Conservation (phyloP, 2,113 vertebrate species). For the Chaetops frenatus region DNA sequence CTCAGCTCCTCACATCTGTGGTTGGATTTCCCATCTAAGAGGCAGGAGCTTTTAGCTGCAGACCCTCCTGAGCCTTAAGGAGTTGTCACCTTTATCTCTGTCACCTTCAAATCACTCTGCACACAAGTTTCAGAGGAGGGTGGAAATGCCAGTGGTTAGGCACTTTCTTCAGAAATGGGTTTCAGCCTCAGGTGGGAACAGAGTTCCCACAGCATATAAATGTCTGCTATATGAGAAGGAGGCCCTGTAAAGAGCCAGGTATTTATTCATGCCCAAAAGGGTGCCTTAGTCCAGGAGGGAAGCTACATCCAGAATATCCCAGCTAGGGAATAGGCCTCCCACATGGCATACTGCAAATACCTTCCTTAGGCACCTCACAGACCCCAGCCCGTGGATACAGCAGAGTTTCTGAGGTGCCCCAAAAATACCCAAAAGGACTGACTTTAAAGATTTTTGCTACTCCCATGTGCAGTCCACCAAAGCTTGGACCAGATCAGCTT, state of each 20-base stretch:
- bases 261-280: not conserved
- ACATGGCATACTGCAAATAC: not conserved
- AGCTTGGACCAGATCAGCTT: accelerated
- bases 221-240: not conserved
- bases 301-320: not conserved
- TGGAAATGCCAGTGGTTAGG: not conserved
- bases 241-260: not conserved
- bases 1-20: not conserved
- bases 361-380: not conserved
- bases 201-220: not conserved
- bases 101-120: not conserved
- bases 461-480: not conserved
- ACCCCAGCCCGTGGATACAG: not conserved
- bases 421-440: not conserved
- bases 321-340: not conserved
- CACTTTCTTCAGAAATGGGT: not conserved
- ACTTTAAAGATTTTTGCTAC: not conserved
- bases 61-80: not conserved
- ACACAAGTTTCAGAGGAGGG: not conserved
- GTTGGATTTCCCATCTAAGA: not conserved
- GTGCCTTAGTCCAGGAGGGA: not conserved
- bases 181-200: not conserved
- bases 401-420: not conserved
- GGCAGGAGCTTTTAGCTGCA: not conserved
- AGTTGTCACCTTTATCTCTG: not conserved